Base-by-base conservation (phyloP, 53 echinoderm and acorn worm genomes). In the Paracentrotus lividus region DNA sequence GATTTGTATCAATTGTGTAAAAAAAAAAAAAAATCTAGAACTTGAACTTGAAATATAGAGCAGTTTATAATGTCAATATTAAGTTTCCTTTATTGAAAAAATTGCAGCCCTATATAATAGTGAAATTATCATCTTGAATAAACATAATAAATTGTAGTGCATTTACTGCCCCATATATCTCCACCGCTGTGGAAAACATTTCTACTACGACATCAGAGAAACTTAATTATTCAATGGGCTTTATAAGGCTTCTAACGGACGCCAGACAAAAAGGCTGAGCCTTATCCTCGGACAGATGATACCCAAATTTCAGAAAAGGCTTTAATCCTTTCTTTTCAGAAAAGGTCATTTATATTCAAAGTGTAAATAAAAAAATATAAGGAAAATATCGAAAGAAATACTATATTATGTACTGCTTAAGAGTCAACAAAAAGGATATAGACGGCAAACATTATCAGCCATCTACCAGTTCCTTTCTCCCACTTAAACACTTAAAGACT, bases 371-470 rank as follows among this genome's bases (percentile, higher is more conserved):
- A n/a, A n/a, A n/a, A n/a, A n/a, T n/a, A n/a, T n/a, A n/a, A n/a
- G n/a, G n/a, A n/a, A n/a, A n/a, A n/a, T n/a, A n/a, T n/a, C n/a
- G n/a, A n/a, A n/a, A n/a, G n/a, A n/a, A n/a, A n/a, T n/a, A n/a
- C n/a, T n/a, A n/a, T n/a, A n/a, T n/a, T n/a, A n/a, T n/a, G n/a
- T n/a, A n/a, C n/a, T n/a, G n/a, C n/a, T n/a, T n/a, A n/a, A n/a
- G 13, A 47, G 81, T 47, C 45, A 47, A 47, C 81, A 81, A 81
- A 45, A 81, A 81, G 47, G 45, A 8, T 81, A 45, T n/a, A 47
- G 47, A 81, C 81, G 24, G n/a, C 47, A 81, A 81, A 81, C 81
- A 81, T 47, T n/a, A n/a, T n/a, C n/a, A 26, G 44, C n/a, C 81
- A 27, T 81, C 27, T 20, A 81, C 47, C 81, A 81, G 27, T 47